Evolutionary conservation across 2,888 invertebrate species (phyloP).

Genomic region (Orthosia cruda): DNA sequence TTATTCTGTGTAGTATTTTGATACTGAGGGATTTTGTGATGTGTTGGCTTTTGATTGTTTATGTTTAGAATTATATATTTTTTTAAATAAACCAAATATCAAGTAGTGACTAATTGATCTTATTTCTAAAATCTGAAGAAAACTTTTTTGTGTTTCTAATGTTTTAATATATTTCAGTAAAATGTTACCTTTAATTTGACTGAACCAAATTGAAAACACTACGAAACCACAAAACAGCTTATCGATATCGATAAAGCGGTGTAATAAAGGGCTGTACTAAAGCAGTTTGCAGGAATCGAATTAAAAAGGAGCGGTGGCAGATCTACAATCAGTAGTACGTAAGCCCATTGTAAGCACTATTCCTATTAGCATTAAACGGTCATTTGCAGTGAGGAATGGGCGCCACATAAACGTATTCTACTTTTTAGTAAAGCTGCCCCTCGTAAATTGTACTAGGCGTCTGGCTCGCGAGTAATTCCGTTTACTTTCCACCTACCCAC

Average conservation of each 20-base stretch:
- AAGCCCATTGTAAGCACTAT: conserved; percentile 84
- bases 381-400: conserved; percentile 75
- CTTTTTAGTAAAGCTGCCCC: conserved; percentile 79
- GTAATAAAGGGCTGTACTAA: conserved; percentile 13
- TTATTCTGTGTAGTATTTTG: neutral
- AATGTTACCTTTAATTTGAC: neutral
- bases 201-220: neutral
- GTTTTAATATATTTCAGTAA: too few species aligned
- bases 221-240: neutral
- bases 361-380: conserved; percentile 84
- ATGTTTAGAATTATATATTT: too few species aligned
- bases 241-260: conserved; percentile 20
- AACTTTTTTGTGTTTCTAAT: too few species aligned
- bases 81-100: too few species aligned
- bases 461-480: conserved; percentile 76
- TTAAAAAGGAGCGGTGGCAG: conserved; percentile 53
- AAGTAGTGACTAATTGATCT: neutral
- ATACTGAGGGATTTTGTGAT: neutral
- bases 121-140: neutral
- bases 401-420: conserved; percentile 65
- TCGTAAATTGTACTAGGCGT: conserved; percentile 80
- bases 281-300: conserved; percentile 49
- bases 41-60: neutral
- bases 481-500: conserved; percentile 61
- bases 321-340: conserved; percentile 76